These are phyloP conservation scores for Lepetodrilus schrolli DNA, from an alignment of 2,888 invertebrate genomes.

Conservation along the genomic window DNA sequence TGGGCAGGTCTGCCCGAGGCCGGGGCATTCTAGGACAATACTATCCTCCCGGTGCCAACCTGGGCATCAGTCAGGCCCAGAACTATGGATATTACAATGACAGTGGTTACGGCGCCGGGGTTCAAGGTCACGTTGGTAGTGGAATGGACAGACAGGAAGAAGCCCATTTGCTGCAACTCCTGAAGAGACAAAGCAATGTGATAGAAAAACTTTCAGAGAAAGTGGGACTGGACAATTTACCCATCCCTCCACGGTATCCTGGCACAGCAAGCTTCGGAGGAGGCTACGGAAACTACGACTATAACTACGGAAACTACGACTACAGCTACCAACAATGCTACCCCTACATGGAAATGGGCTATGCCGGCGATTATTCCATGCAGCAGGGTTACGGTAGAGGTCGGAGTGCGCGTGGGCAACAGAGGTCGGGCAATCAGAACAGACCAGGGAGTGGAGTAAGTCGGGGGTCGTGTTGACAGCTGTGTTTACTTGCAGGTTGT, in stretches of 20 bases:
- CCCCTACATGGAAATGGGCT: slow-evolving; percentile 4
- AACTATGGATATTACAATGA: not conserved
- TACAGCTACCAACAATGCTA: not conserved
- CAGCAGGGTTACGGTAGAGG: not conserved
- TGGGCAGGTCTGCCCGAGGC: not conserved
- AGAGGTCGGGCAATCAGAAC: not conserved
- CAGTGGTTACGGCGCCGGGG: not conserved
- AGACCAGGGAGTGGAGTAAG: not conserved
- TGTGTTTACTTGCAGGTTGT: no score
- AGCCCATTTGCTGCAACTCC: not conserved
- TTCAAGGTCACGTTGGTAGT: not conserved
- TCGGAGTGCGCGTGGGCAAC: not conserved
- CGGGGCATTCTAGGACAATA: slow-evolving; percentile 17
- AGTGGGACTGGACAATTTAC: slow-evolving; percentile 6
- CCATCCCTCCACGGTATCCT: not conserved
- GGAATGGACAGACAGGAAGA: slow-evolving; percentile 7
- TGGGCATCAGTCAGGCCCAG: not conserved
- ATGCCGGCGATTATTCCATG: not conserved
- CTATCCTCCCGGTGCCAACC: slow-evolving; percentile 5
- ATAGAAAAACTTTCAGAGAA: slow-evolving; percentile 8
- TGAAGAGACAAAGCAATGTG: slow-evolving; percentile 16
- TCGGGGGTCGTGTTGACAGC: no score
- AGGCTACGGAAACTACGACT: not conserved
- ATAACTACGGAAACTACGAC: not conserved
- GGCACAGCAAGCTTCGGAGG: not conserved